Conservation (phyloP, 2,888 invertebrate species). For the Ypsolopha sequella region DNA sequence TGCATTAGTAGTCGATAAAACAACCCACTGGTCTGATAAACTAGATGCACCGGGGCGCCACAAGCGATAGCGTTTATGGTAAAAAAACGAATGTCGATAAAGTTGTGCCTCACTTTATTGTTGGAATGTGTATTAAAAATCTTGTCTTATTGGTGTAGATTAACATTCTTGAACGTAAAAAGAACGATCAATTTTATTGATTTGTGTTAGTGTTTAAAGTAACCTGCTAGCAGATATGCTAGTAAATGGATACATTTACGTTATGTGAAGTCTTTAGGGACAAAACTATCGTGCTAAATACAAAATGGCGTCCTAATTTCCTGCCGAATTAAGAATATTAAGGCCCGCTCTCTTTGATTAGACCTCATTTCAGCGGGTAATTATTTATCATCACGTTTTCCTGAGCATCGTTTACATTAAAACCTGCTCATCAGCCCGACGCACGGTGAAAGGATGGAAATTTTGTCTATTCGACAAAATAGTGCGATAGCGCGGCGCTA, state of each 20-base stretch:
- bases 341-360: slow-evolving; percentile 52
- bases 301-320: slow-evolving; percentile 28
- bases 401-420: slow-evolving; percentile 49
- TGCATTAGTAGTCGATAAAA: slow-evolving; percentile 69
- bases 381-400: slow-evolving; percentile 60
- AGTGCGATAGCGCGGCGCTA: slow-evolving; percentile 61
- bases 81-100: slow-evolving; percentile 56
- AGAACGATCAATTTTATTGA: no score
- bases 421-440: slow-evolving; percentile 53
- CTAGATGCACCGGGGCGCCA: slow-evolving; percentile 67
- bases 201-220: no score
- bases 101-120: slow-evolving; percentile 15
- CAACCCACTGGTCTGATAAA: slow-evolving; percentile 39
- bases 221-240: no score
- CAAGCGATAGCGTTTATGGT: slow-evolving; percentile 59
- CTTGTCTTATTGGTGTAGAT: no score
- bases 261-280: no score
- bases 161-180: no score
- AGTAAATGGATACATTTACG: no score
- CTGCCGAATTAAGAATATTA: slow-evolving; percentile 47
- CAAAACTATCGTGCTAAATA: background rate
- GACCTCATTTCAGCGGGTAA: slow-evolving; percentile 46
- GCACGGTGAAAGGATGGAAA: slow-evolving; percentile 61
- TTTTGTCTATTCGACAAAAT: slow-evolving; percentile 67
- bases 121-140: background rate